phyloP scores from a whole-genome alignment of 2,113 vertebrate genomes.

The Salvelinus alpinus region DNA sequence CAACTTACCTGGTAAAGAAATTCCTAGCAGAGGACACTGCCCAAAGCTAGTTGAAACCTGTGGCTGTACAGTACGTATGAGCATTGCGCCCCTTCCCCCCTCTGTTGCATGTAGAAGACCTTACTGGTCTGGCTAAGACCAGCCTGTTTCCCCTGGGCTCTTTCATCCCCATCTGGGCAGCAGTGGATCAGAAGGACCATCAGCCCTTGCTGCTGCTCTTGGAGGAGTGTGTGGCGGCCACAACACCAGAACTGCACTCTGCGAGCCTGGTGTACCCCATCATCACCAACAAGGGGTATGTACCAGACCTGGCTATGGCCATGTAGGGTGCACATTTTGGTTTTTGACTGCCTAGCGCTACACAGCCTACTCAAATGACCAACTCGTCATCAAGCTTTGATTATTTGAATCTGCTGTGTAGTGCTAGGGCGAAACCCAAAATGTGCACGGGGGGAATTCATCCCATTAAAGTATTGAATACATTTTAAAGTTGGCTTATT shows the following conservation, averaged over 20 bases:
- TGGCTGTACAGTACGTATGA: not conserved
- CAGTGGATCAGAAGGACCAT: slow-evolving; percentile 67
- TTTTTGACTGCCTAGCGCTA: too few relatives aligned
- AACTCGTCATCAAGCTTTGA: too few relatives aligned
- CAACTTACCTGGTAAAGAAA: too few relatives aligned
- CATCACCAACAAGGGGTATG: slow-evolving; percentile 75
- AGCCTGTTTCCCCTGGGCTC: slow-evolving; percentile 72
- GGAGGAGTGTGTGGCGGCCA: slow-evolving; percentile 73
- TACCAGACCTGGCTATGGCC: not conserved
- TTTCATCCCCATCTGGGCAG: slow-evolving; percentile 72
- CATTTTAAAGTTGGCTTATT: too few relatives aligned
- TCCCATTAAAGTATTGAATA: too few relatives aligned
- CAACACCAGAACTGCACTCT: slow-evolving; percentile 39
- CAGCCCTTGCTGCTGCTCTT: slow-evolving; percentile 73
- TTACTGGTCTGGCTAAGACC: slow-evolving; percentile 50
- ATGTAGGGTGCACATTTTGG: too few relatives aligned
- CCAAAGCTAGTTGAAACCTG: not conserved
- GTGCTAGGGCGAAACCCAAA: too few relatives aligned
- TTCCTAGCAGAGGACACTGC: not conserved
- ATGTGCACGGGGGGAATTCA: too few relatives aligned
- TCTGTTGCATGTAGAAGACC: slow-evolving; percentile 49
- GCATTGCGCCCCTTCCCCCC: too few relatives aligned
- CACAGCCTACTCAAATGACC: too few relatives aligned
- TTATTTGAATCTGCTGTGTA: too few relatives aligned
- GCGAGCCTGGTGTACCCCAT: slow-evolving; percentile 59